Evolutionary conservation across 2,113 vertebrate genomes (phyloP), one percentile per base, ranked within the genome.

Genomic region (Arothron firmamentum): DNA sequence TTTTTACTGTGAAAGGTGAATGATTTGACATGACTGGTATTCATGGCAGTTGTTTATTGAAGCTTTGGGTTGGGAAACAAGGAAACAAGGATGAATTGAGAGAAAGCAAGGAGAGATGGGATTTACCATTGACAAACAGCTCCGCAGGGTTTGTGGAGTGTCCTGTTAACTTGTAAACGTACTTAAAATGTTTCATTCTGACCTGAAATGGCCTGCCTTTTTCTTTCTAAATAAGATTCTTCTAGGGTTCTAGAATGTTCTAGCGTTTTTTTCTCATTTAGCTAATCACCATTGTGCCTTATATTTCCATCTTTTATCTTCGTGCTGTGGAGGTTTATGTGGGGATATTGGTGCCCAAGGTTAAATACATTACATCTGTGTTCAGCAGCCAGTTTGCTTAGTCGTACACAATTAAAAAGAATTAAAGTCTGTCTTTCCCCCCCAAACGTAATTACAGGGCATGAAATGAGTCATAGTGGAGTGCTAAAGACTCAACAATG

Each of bases 21-120:
- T 82, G 67, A 83, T 82, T 77, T 79, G 75, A 62, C 77, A 65
- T 80, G 69, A 79, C 76, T 79, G 80, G 83, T 82, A 78, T 87
- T 62, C 51, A 70, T 89, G 79, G 79, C 80, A 87, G 82, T 82
- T 82, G 78, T 88, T 88, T 89, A 90, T 86, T 82, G 83, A 87
- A 75, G 83, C 82, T 84, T 81, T n/a, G 67, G 77, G 88, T 83
- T 79, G 83, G 72, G 52, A 74, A 57, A 77, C n/a, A n/a, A n/a
- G n/a, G n/a, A 83, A 80, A 87, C 81, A 77, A 69, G 80, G 76
- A 81, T 87, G 85, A 86, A 84, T 84, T 80, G 78, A 79, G 72
- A 79, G 81, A 78, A 89, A 87, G 87, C 82, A 85, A 84, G 87
- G 82, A 83, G 80, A 78, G 62, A n/a, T 12, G 63, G 83, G 80